Base-by-base conservation (phyloP, 2,113 vertebrate species). In the Hyperoodon ampullatus region DNA sequence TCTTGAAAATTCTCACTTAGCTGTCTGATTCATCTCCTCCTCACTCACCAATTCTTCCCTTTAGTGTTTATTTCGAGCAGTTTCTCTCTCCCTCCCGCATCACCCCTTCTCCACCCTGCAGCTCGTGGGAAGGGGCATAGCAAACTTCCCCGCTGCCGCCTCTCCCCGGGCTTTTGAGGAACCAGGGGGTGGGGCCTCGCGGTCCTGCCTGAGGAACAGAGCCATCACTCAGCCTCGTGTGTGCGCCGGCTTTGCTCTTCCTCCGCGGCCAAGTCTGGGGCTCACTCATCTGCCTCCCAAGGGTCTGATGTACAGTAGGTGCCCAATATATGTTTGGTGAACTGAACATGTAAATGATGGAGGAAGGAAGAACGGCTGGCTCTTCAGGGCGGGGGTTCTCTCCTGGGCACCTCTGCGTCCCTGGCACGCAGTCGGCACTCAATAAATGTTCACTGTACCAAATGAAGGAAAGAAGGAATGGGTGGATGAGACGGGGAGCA, bases 1-100 rank as follows among this genome's bases (percentile, higher is more conserved):
- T 93, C 85, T 92, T 94, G 85, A 89, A 63, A 74, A 68, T 84
- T 78, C 84, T 95, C 90, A 23, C 93, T 75, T 30, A 33, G 85
- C 9, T 12, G n/a, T 85, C 88, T 94, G 96, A 90, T n/a, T 90
- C 91, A 93, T 60, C 71, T n/a, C 47, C 26, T 93, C 15, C 70
- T 86, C 16, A 8, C 72, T 72, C 75, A n/a, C 74, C n/a, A 8
- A 3, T 8, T 11, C 47, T 68, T 68, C 90, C 66, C 61, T 39
- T 55, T 4, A n/a, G 28, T 26, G 72, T 60, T 74, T 53, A n/a
- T 88, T 93, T 63, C 1, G 0, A 66, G 68, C 53, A 0, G 58
- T 53, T 68, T 63, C 63, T 23, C 74, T 82, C 47, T 78, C 50
- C 72, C 42, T 1, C 74, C 30, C 44, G 30, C 0, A 1, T 8